phyloP scores from a whole-genome alignment of 2,113 vertebrate genomes.

The Todiramphus saurophagus region DNA sequence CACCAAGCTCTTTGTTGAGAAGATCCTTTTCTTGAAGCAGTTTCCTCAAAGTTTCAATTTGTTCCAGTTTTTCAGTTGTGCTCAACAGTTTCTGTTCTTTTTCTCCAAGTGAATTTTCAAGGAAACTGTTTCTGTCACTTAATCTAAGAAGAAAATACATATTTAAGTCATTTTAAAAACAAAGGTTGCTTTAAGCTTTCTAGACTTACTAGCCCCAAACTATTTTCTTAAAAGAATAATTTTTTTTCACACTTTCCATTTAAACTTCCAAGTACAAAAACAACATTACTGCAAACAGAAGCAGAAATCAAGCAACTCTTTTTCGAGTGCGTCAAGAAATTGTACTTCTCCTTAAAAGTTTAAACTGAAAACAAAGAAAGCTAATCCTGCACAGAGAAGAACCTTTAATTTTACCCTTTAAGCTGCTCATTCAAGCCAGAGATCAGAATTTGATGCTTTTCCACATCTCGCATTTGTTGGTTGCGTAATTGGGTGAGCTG shows the following conservation, averaged over 20 bases:
- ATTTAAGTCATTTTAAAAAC: background rate
- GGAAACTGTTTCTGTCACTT: constrained; percentile 81
- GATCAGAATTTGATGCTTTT: constrained; percentile 84
- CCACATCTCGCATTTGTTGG: constrained; percentile 82
- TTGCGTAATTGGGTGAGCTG: constrained; percentile 77
- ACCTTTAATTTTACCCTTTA: constrained; percentile 74
- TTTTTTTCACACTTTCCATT: background rate
- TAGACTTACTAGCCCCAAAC: background rate
- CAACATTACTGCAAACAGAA: background rate
- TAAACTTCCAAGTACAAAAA: background rate
- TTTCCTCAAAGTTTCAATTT: constrained; percentile 75
- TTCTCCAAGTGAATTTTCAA: constrained; percentile 86
- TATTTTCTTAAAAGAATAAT: background rate
- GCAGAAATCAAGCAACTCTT: background rate
- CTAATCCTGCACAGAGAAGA: background rate
- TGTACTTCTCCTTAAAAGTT: background rate
- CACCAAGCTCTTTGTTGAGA: constrained; percentile 75
- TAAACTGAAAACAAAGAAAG: background rate
- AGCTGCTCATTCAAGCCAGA: constrained; percentile 84
- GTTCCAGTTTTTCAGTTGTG: constrained; percentile 76
- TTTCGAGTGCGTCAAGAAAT: background rate
- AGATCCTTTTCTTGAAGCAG: constrained; percentile 77
- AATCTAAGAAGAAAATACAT: constrained; percentile 64
- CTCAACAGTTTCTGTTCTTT: constrained; percentile 83
- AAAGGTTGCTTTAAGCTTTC: background rate